Evolutionary conservation across 2,113 vertebrate species (phyloP).

Genomic region (Phaethon lepturus): DNA sequence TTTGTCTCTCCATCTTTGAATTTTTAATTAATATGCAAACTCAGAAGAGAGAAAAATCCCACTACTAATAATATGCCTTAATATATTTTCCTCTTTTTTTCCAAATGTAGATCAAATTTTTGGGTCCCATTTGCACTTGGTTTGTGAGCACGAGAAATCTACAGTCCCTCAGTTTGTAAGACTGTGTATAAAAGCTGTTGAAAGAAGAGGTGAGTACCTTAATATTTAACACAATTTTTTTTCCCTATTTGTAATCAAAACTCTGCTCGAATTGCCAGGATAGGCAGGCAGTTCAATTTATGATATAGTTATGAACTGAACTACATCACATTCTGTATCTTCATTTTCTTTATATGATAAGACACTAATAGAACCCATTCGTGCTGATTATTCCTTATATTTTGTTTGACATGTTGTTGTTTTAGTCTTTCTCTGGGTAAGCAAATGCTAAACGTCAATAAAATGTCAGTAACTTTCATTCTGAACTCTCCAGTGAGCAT

Average conservation of each 20-base stretch:
- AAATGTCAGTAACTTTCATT: slow-evolving; percentile 67
- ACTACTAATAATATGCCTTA: background rate
- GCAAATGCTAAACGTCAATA: slow-evolving; percentile 61
- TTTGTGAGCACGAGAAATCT: slow-evolving; percentile 88
- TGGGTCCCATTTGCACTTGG: slow-evolving; percentile 86
- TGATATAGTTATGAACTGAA: slow-evolving; percentile 24
- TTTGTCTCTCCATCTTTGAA: background rate
- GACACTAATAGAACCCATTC: slow-evolving; percentile 52
- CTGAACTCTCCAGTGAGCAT: slow-evolving; percentile 19
- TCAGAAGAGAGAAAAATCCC: background rate
- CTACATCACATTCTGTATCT: slow-evolving; percentile 29
- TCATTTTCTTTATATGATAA: slow-evolving; percentile 55
- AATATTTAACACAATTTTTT: background rate
- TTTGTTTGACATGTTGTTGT: slow-evolving; percentile 65
- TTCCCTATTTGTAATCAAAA: background rate
- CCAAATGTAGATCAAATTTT: slow-evolving; percentile 89
- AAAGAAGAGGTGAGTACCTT: slow-evolving; percentile 86
- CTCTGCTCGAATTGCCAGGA: background rate
- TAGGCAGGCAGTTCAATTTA: slow-evolving; percentile 13
- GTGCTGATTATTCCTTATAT: slow-evolving; percentile 42
- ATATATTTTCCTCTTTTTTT: slow-evolving; percentile 43
- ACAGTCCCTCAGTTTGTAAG: slow-evolving; percentile 88
- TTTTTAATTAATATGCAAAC: background rate
- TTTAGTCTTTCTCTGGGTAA: slow-evolving; percentile 68
- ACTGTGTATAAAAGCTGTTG: slow-evolving; percentile 86